Evolutionary conservation across 2,797 vertebrate species (phyloP).

Genomic region (Manis crassicaudata): DNA sequence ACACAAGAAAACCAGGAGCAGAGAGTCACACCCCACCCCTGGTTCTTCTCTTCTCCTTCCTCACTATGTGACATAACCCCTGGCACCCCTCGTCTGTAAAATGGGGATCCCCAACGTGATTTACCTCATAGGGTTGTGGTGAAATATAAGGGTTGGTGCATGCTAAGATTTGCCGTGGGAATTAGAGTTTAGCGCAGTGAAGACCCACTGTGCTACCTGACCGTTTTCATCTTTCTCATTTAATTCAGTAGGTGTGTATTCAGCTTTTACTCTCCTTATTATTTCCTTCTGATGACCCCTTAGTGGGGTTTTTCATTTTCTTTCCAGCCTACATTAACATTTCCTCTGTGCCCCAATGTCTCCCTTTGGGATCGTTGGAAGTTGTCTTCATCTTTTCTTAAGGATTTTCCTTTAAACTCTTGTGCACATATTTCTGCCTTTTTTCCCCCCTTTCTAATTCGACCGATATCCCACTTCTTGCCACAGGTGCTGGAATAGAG

Average conservation of each 20-base stretch:
- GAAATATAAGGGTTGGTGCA: background rate
- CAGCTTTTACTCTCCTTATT: background rate
- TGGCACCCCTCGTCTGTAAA: background rate
- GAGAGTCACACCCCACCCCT: background rate
- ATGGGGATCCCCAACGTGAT: background rate
- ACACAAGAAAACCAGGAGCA: background rate
- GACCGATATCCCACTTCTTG: background rate
- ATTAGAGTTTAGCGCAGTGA: background rate
- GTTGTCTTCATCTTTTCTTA: constrained; percentile 32
- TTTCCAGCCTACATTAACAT: constrained; percentile 8
- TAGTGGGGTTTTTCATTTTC: constrained; percentile 39
- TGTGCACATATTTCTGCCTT: constrained; percentile 6
- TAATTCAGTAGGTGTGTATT: background rate
- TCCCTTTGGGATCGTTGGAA: constrained; percentile 43
- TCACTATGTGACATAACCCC: no score
- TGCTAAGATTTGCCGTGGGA: background rate
- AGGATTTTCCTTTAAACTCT: constrained; percentile 7
- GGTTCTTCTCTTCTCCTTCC: background rate
- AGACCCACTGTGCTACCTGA: background rate
- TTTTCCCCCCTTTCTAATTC: background rate
- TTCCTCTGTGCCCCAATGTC: constrained; percentile 47
- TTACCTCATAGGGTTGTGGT: background rate
- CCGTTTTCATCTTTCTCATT: background rate
- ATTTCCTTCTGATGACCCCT: background rate
- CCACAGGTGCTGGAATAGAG: background rate